These are phyloP conservation scores for Triops cancriformis DNA, from an alignment of 1,140 invertebrate species.

Conservation along the genomic window DNA sequence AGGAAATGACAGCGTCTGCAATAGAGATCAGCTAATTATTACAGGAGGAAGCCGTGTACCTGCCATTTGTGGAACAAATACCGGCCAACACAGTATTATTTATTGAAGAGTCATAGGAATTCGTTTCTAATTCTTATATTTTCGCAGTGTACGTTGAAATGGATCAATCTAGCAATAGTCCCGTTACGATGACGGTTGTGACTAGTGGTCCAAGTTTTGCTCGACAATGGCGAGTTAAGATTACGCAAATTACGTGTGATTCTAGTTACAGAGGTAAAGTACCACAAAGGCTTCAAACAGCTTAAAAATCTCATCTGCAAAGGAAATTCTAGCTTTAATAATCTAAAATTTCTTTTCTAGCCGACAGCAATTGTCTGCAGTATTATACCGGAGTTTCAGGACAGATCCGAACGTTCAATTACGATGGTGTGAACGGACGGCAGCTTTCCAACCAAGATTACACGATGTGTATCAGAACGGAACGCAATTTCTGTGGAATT, in stretches of 20 bases:
- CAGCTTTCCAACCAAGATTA: slow-evolving; percentile 84
- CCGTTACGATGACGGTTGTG: slow-evolving; percentile 65
- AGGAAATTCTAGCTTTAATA: slow-evolving; percentile 11
- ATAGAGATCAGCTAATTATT: slow-evolving; percentile 73
- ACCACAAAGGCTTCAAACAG: not conserved
- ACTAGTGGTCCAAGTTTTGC: slow-evolving; percentile 62
- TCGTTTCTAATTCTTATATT: slow-evolving; percentile 22
- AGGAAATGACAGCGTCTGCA: slow-evolving; percentile 61
- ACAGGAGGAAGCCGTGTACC: slow-evolving; percentile 70
- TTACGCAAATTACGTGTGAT: slow-evolving; percentile 66
- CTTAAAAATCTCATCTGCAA: not conserved
- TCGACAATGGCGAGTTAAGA: slow-evolving; percentile 69
- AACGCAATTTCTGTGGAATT: slow-evolving; percentile 79
- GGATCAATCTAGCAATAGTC: slow-evolving; percentile 56
- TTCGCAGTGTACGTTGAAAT: slow-evolving; percentile 71
- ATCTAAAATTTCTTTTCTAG: slow-evolving; percentile 32
- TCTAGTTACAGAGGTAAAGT: slow-evolving; percentile 55
- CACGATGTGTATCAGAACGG: slow-evolving; percentile 71
- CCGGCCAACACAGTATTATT: slow-evolving; percentile 70
- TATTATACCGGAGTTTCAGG: slow-evolving; percentile 72
- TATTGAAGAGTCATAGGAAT: not conserved
- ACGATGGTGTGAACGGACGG: slow-evolving; percentile 59
- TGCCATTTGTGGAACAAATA: slow-evolving; percentile 67
- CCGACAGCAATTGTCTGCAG: slow-evolving; percentile 57
- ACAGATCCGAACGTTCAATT: slow-evolving; percentile 72